Conservation (phyloP, 2,888 invertebrate genomes). For the Chalcosyrphus nemorum region DNA sequence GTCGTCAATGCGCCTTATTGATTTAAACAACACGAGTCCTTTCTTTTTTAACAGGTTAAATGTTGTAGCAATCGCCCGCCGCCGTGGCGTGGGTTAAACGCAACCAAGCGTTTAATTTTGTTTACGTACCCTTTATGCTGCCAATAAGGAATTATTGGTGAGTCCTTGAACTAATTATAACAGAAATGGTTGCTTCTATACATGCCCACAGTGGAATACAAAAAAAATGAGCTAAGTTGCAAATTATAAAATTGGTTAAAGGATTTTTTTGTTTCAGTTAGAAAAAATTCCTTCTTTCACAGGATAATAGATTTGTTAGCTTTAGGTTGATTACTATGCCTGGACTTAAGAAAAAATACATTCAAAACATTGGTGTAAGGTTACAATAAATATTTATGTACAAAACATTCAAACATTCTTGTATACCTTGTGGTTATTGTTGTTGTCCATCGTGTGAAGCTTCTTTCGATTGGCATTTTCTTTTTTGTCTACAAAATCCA, state of each 20-base stretch:
- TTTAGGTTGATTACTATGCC: too few relatives aligned
- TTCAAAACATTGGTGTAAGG: too few relatives aligned
- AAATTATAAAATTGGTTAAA: too few relatives aligned
- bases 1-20: background rate
- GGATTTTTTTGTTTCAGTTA: too few relatives aligned
- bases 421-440: background rate
- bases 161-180: background rate
- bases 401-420: background rate
- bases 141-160: background rate
- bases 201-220: too few relatives aligned
- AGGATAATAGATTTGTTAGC: too few relatives aligned
- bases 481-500: background rate
- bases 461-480: constrained; percentile 5
- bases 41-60: background rate
- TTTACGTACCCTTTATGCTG: background rate
- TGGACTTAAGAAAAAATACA: too few relatives aligned
- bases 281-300: too few relatives aligned
- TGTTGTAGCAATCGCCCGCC: background rate
- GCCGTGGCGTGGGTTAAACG: background rate
- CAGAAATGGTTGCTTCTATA: background rate
- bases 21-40: background rate
- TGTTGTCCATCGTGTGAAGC: background rate
- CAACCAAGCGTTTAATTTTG: background rate
- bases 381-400: background rate
- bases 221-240: too few relatives aligned